phyloP scores from a whole-genome alignment of 1,140 invertebrate species.

The Eumaeus atala region DNA sequence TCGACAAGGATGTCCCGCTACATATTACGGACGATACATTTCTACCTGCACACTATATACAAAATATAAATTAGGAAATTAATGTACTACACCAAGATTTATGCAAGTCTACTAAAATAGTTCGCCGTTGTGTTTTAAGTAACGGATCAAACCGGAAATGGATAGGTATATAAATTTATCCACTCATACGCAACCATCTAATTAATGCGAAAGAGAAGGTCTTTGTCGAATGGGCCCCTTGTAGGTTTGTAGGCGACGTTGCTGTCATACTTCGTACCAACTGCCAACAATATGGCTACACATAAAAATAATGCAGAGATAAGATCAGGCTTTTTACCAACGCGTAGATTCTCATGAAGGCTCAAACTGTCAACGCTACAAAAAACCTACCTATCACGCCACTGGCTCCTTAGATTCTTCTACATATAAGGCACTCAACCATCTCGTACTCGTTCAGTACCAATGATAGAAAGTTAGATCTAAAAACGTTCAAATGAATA shows the following conservation, averaged over 20 bases:
- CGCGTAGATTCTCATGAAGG: background rate
- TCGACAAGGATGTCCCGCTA: background rate
- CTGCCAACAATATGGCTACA: conserved; percentile 1
- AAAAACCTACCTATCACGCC: background rate
- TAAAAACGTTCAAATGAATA: too few relatives aligned
- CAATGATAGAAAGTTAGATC: too few relatives aligned
- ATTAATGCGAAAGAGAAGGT: conserved; percentile 2
- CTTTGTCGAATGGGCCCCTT: background rate
- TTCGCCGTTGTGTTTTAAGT: too few relatives aligned
- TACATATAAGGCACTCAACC: too few relatives aligned
- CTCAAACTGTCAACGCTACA: background rate
- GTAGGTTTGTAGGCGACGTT: background rate
- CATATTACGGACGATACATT: too few relatives aligned
- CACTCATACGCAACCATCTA: background rate
- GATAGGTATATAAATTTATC: too few relatives aligned
- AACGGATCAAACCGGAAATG: too few relatives aligned
- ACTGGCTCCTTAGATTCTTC: too few relatives aligned
- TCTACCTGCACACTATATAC: too few relatives aligned
- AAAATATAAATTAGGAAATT: background rate
- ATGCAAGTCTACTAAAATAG: background rate
- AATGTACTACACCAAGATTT: conserved; percentile 1
- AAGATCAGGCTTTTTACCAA: too few relatives aligned
- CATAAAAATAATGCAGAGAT: too few relatives aligned
- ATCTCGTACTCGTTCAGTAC: too few relatives aligned
- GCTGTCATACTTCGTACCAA: background rate